Base-by-base conservation (phyloP, 2,888 invertebrate species). In the Dugesia japonica region DNA sequence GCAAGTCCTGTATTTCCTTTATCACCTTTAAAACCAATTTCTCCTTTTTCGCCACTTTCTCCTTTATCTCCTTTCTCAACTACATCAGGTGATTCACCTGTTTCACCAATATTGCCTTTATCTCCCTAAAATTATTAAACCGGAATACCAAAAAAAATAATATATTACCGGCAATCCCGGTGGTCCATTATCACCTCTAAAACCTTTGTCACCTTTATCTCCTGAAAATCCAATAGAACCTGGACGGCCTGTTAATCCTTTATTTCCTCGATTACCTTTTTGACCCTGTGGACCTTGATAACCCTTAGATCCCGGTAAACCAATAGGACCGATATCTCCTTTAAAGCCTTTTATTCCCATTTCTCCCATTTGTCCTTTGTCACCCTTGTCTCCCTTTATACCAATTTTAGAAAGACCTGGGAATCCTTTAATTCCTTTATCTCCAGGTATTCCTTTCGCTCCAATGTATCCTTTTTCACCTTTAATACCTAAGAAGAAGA, bases 51-150 rank as follows among this genome's bases (percentile, higher is more conserved):
- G 4, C 75, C 75, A 20, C 1, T 38, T 20, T 28, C 56, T 1
- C 75, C 75, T 28, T 27, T 42, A n/a, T 26, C 33, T 71, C 75
- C 75, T 26, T 56, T 75, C 56, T 42, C 26, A 9, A 26, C 75
- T 15, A 1, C 26, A 1, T 42, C 28, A 1, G 42, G 42, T 7
- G 26, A 9, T 7, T 23, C 27, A 1, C 75, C 75, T 23, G 17
- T 1, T 1, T 56, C 71, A 20, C 75, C 75, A 15, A 27, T 42
- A 75, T 13, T 42, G 1, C 75, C 75, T 31, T 28, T 26, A n/a
- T 75, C 75, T 20, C 75, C 75, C 26, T 56, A 56, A 56, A 56
- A 23, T 9, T 20, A 56, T 13, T 13, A 9, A 56, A 13, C 9
- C 17, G 9, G 38, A 38, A 13, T 38, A 38, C 17, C 17, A 38